Base-by-base conservation (phyloP, 2,797 vertebrate genomes). In the Picus viridis region DNA sequence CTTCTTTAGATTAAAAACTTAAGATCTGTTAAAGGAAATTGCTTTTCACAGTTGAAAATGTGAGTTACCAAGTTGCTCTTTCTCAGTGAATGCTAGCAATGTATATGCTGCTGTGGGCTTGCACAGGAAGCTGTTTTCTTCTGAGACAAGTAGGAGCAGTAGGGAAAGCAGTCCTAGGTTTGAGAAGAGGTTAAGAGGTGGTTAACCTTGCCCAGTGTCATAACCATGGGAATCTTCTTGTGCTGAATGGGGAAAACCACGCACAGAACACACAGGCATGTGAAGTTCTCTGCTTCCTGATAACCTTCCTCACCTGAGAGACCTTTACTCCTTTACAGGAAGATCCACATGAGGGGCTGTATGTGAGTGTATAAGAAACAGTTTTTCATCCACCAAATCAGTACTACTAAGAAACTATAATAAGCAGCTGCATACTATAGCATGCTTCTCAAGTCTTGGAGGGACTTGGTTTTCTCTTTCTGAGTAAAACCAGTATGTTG, bases 21-120 rank as follows among this genome's bases (percentile, higher is more conserved):
- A n/a, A 1, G 36, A 67, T 67, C 79, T 84, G 19, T 75, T 92
- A 70, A 69, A 86, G 29, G 12, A 92, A 75, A 82, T n/a, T 62
- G 11, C 5, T 72, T 92, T 81, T 82, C 39, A 24, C 6, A 13
- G 16, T 54, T 72, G 43, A 67, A 93, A 67, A 63, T 43, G 16
- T 65, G 53, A 65, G 34, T 17, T 74, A 15, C 65, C 22, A 51
- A 58, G 20, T 82, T 84, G 27, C 11, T 47, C 43, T 75, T 30
- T 18, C 19, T 39, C n/a, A 61, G 16, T 67, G 53, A 39, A 36
- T 51, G 16, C 10, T 81, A 88, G 34, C 39, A 22, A 18, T 18
- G 10, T 34, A 45, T 65, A 72, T 17, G 30, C 59, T 75, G 27
- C 34, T 65, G 39, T 39, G 30, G 56, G 16, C 45, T 79, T 83